A percentile compares a stretch with the other conserved stretches of the same genome.
Evolutionary conservation across 1,140 invertebrate genomes (phyloP).

Genomic region (Plectrocnemia conspersa): DNA sequence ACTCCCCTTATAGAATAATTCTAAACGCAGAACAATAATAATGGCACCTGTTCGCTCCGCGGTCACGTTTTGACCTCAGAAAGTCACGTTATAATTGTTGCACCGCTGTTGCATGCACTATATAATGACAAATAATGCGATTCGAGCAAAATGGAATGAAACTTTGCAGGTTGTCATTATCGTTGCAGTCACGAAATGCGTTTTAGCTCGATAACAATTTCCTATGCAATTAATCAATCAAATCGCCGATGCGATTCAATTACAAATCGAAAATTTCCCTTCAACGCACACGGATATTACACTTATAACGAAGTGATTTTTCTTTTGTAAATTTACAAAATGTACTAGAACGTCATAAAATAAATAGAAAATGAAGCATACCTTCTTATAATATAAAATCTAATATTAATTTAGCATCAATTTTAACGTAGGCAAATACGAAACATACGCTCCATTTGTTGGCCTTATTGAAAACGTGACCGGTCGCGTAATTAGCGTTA

Average conservation of each 20-base stretch:
- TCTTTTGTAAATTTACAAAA: background rate
- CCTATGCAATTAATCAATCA: background rate
- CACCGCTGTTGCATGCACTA: background rate
- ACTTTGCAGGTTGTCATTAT: background rate
- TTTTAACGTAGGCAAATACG: too few species aligned
- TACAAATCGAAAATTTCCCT: background rate
- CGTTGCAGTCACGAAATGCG: too few species aligned
- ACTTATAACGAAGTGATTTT: background rate
- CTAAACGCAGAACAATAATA: background rate
- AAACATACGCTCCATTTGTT: background rate
- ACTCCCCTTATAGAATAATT: background rate
- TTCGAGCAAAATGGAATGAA: too few species aligned
- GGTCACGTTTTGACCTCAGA: constrained; percentile 25
- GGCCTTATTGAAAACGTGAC: background rate
- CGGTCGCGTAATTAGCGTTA: background rate
- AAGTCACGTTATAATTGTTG: constrained; percentile 19
- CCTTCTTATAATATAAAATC: background rate
- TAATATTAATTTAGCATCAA: background rate
- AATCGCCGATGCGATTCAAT: background rate
- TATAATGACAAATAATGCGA: background rate
- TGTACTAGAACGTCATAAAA: background rate
- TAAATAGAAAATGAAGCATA: background rate
- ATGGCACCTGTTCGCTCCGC: background rate
- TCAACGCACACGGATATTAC: background rate
- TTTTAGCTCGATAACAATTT: background rate